Conservation (phyloP, 2,888 invertebrate species). For the Gerris lacustris region DNA sequence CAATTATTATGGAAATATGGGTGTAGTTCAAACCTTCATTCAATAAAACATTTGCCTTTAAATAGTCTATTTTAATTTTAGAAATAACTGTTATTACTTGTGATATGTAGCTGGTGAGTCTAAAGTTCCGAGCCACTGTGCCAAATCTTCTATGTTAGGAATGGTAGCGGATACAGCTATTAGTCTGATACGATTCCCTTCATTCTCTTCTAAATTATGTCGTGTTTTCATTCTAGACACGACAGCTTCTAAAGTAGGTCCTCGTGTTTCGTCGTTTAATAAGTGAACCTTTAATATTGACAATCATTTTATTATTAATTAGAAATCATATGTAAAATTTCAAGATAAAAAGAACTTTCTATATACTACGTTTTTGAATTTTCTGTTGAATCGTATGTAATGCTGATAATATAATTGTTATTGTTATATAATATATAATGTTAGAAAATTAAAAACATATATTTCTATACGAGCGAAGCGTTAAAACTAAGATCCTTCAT, state of each 20-base stretch:
- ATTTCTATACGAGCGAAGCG: too few species aligned
- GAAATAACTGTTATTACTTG: slow-evolving; percentile 36
- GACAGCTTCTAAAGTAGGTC: slow-evolving; percentile 65
- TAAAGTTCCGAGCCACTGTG: slow-evolving; percentile 51
- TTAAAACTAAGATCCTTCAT: too few species aligned
- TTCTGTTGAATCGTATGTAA: too few species aligned
- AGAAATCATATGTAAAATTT: not conserved
- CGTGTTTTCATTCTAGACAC: slow-evolving; percentile 62
- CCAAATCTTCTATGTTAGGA: slow-evolving; percentile 62
- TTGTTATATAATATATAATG: too few species aligned
- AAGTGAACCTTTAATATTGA: slow-evolving; percentile 45
- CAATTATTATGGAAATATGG: too few species aligned
- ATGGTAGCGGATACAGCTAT: slow-evolving; percentile 68
- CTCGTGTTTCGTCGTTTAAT: slow-evolving; percentile 55
- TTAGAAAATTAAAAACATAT: too few species aligned
- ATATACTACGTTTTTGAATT: too few species aligned
- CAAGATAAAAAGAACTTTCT: too few species aligned
- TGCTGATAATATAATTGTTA: too few species aligned
- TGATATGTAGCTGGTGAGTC: slow-evolving; percentile 42
- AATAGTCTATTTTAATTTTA: too few species aligned
- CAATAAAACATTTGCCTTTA: too few species aligned
- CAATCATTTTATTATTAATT: not conserved
- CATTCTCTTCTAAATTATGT: slow-evolving; percentile 8
- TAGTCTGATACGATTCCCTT: slow-evolving; percentile 44
- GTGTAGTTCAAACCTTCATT: too few species aligned